Conservation (phyloP, 2,888 invertebrate species). For the Osmoderma eremita region DNA sequence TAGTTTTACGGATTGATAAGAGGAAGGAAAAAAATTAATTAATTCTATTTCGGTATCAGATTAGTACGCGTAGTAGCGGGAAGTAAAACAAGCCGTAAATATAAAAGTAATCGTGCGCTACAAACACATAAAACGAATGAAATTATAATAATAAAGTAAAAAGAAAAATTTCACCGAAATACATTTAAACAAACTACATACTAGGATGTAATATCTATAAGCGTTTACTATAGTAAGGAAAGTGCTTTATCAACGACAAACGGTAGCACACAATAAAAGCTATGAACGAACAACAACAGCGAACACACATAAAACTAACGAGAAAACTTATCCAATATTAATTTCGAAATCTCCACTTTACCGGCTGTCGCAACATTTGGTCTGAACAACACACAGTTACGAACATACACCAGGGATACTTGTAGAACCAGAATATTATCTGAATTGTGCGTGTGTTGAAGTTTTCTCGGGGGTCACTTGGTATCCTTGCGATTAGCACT, state of each 20-base stretch:
- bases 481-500: too few species aligned
- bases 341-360: constrained; percentile 50
- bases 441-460: too few species aligned
- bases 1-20: constrained; percentile 5
- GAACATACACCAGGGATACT: too few species aligned
- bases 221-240: not conserved
- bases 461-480: too few species aligned
- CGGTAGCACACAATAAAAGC: constrained; percentile 5
- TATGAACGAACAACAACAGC: constrained; percentile 51
- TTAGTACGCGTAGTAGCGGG: not conserved
- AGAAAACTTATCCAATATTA: constrained; percentile 58
- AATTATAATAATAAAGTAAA: constrained; percentile 1
- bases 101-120: constrained; percentile 7
- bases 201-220: not conserved
- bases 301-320: constrained; percentile 57
- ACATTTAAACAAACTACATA: constrained; percentile 5
- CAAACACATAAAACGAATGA: constrained; percentile 2
- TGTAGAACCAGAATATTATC: too few species aligned
- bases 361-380: constrained; percentile 15
- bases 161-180: not conserved
- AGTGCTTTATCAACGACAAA: not conserved
- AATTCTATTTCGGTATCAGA: too few species aligned
- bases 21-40: too few species aligned
- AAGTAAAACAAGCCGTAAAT: constrained; percentile 22
- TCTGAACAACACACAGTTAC: too few species aligned